phyloP scores from a whole-genome alignment of 2,888 invertebrate genomes.

The Exephanes ischioxanthus region DNA sequence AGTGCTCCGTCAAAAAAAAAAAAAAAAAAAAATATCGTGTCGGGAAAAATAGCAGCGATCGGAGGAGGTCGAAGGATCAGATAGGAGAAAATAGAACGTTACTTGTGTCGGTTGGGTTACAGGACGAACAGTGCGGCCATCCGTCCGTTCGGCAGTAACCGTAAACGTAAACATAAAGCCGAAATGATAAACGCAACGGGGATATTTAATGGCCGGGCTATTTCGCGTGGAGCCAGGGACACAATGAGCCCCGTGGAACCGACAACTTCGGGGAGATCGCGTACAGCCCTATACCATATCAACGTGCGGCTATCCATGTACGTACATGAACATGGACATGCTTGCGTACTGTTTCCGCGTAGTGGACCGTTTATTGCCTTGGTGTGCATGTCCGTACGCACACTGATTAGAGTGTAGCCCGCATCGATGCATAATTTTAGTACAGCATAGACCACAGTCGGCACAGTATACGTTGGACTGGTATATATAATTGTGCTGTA shows the following conservation, averaged over 20 bases:
- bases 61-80: conserved; percentile 38
- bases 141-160: conserved; percentile 71
- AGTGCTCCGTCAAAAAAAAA: neutral
- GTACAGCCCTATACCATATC: conserved; percentile 16
- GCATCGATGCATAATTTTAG: conserved; percentile 25
- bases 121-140: conserved; percentile 46
- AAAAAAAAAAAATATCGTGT: conserved; percentile 4
- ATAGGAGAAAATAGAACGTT: conserved; percentile 42
- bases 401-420: conserved; percentile 4
- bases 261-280: conserved; percentile 40
- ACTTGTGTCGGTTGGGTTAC: conserved; percentile 17
- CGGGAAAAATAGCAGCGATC: neutral
- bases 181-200: conserved; percentile 80
- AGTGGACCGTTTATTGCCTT: conserved; percentile 24
- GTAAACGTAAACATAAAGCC: conserved; percentile 80
- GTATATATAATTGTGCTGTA: neutral
- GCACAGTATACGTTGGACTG: neutral
- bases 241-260: conserved; percentile 66
- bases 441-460: neutral
- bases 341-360: conserved; percentile 10
- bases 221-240: conserved; percentile 69
- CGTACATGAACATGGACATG: neutral
- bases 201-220: conserved; percentile 79
- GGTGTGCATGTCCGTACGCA: conserved; percentile 20
- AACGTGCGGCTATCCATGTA: conserved; percentile 1